These are phyloP conservation scores for Coreoperca whiteheadi DNA, from an alignment of 2,113 vertebrate genomes.

Conservation along the genomic window DNA sequence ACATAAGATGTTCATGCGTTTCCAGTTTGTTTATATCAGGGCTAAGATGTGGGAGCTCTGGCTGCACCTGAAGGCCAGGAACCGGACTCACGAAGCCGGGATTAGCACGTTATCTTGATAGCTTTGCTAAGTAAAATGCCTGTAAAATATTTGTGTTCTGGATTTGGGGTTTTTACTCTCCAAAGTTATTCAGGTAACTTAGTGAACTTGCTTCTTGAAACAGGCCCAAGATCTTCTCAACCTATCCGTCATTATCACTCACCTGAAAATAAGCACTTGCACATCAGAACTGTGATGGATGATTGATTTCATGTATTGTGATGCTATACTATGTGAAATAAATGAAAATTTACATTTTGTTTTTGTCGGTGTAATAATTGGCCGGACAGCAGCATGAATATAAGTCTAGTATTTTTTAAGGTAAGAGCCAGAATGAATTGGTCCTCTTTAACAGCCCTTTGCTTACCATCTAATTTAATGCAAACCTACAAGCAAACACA, in stretches of 20 bases:
- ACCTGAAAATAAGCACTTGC: conserved; percentile 56
- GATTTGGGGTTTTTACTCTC: conserved; percentile 12
- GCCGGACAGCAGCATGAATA: not conserved
- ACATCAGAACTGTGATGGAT: conserved; percentile 70
- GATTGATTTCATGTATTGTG: conserved; percentile 72
- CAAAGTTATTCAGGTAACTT: conserved; percentile 15
- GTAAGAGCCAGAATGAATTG: not conserved
- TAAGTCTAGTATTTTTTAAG: not conserved
- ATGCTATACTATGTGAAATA: conserved; percentile 76
- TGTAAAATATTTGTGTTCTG: not conserved
- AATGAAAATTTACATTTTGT: conserved; percentile 55
- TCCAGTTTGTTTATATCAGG: conserved; percentile 41
- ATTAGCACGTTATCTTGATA: conserved; percentile 6
- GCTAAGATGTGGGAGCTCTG: conserved; percentile 12
- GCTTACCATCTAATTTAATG: not conserved
- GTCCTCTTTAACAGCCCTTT: not conserved
- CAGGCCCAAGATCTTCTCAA: conserved; percentile 18
- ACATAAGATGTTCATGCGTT: conserved; percentile 2
- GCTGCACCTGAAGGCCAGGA: conserved; percentile 10
- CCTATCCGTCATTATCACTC: conserved; percentile 7
- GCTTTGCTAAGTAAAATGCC: conserved; percentile 22
- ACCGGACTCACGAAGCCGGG: conserved; percentile 22
- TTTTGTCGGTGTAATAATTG: not conserved
- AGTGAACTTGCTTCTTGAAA: conserved; percentile 4
- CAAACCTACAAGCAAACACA: conserved; percentile 26